A percentile compares a stretch with the other conserved stretches of the same genome.
phyloP scores from a whole-genome alignment of 2,888 invertebrate genomes.

The Ramazzottius varieornatus region DNA sequence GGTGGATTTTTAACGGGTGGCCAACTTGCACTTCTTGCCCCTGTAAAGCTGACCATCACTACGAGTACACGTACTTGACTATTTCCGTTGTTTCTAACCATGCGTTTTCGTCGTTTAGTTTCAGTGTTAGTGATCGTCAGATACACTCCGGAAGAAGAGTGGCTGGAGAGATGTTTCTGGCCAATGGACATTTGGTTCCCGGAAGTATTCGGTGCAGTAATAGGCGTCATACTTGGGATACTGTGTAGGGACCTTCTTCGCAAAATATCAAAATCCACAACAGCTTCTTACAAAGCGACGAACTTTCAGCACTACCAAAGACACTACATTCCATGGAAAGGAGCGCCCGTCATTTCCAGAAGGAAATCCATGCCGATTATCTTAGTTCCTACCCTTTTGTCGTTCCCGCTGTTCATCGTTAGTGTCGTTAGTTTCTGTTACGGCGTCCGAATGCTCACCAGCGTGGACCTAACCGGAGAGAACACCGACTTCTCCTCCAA shows the following conservation, averaged over 20 bases:
- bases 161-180: too few species aligned
- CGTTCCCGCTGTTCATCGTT: background rate
- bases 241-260: background rate
- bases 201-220: background rate
- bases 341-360: background rate
- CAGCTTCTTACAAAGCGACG: too few species aligned
- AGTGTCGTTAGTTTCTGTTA: background rate
- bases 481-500: background rate
- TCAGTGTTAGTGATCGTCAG: too few species aligned
- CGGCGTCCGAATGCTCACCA: background rate
- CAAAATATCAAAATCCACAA: background rate
- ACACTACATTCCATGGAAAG: background rate
- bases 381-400: background rate
- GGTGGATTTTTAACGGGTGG: too few species aligned
- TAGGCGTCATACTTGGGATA: background rate
- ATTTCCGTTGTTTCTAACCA: too few species aligned
- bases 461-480: background rate
- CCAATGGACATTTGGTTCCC: background rate
- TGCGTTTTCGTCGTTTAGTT: too few species aligned
- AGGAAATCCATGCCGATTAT: background rate
- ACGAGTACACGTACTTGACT: too few species aligned
- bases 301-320: background rate
- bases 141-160: too few species aligned
- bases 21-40: too few species aligned
- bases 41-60: too few species aligned